Evolutionary conservation across 2,888 invertebrate genomes (phyloP).

Genomic region (Listrodromus nycthemerus): DNA sequence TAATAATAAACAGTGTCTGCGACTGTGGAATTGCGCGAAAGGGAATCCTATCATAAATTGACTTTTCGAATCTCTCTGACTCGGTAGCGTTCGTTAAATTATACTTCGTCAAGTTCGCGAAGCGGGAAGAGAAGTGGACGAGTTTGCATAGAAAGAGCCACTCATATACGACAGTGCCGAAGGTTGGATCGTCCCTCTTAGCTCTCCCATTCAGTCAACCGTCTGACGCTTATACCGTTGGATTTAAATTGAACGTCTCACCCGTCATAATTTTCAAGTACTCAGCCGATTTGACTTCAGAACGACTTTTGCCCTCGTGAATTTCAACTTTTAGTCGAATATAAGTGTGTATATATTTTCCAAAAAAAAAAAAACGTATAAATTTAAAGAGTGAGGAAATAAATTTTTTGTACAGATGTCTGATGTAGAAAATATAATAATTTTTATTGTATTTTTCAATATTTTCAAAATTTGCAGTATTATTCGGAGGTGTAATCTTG

Average conservation of each 20-base stretch:
- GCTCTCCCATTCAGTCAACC: slow-evolving; percentile 10
- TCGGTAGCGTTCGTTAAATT: background rate
- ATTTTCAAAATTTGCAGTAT: too few species aligned
- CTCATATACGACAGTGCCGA: slow-evolving; percentile 36
- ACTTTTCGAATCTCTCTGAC: background rate
- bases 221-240: slow-evolving; percentile 13
- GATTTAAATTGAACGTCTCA: slow-evolving; percentile 54
- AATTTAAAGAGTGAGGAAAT: background rate
- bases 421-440: too few species aligned
- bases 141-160: slow-evolving; percentile 62
- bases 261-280: slow-evolving; percentile 59
- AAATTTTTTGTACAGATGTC: too few species aligned
- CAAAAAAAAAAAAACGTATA: too few species aligned
- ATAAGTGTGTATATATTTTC: slow-evolving; percentile 20
- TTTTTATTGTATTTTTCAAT: too few species aligned
- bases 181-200: slow-evolving; percentile 2
- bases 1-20: background rate
- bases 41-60: background rate
- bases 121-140: slow-evolving; percentile 16
- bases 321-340: slow-evolving; percentile 30
- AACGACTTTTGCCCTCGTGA: slow-evolving; percentile 49
- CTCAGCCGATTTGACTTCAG: slow-evolving; percentile 60
- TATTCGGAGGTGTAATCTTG: too few species aligned
- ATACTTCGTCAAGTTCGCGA: slow-evolving; percentile 1
- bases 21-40: background rate